Conservation (phyloP, 1,140 invertebrate species). For the Linepithema humile region DNA sequence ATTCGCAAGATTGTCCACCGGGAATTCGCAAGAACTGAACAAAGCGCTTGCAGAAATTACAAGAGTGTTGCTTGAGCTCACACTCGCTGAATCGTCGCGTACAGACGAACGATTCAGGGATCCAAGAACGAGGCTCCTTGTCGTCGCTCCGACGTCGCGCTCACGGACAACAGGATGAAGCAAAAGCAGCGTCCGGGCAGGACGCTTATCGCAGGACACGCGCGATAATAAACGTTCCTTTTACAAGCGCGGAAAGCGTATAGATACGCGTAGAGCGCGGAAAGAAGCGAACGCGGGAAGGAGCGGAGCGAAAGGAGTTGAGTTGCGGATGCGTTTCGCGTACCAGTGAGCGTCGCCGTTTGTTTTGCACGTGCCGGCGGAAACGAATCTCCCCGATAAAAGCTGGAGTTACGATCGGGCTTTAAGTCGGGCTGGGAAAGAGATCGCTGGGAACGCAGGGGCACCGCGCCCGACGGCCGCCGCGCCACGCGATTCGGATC, state of each 20-base stretch:
- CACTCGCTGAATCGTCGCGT: background rate
- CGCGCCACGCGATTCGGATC: constrained; percentile 69
- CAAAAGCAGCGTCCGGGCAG: constrained; percentile 28
- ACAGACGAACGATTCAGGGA: constrained; percentile 38
- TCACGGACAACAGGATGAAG: constrained; percentile 47
- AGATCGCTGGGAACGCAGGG: constrained; percentile 66
- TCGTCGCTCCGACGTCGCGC: background rate
- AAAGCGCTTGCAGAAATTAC: constrained; percentile 26
- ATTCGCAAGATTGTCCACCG: too few species aligned
- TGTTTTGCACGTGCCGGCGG: constrained; percentile 74
- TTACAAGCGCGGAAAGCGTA: constrained; percentile 72
- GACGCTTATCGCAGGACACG: constrained; percentile 72
- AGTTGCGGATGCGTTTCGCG: constrained; percentile 49
- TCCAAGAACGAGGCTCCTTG: constrained; percentile 34
- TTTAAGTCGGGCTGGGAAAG: constrained; percentile 59
- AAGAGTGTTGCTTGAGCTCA: constrained; percentile 7
- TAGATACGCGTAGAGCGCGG: constrained; percentile 52
- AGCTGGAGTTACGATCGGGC: constrained; percentile 65
- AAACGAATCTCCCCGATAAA: constrained; percentile 76
- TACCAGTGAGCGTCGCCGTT: constrained; percentile 59
- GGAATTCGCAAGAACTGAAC: background rate
- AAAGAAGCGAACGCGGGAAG: background rate
- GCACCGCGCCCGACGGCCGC: constrained; percentile 34
- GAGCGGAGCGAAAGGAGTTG: background rate
- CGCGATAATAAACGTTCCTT: constrained; percentile 77